These are phyloP conservation scores for Tetraodon nigroviridis DNA, from an alignment of 2,113 vertebrate species.

Conservation along the genomic window DNA sequence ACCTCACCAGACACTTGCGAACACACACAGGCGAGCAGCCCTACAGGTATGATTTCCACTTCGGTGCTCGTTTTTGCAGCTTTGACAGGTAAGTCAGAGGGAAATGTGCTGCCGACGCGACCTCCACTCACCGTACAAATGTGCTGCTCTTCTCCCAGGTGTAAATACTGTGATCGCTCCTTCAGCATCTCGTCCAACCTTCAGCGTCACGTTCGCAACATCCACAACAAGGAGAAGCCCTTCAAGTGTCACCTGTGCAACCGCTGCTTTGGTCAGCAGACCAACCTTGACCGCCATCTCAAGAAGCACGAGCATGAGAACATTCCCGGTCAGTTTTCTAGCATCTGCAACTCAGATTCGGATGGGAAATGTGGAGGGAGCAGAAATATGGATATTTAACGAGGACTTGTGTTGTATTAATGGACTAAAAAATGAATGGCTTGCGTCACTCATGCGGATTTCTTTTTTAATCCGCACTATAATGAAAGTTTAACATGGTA, in stretches of 20 bases:
- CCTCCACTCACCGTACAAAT: neutral
- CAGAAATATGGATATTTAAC: conserved; percentile 14
- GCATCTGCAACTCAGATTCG: conserved; percentile 4
- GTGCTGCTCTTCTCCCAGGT: conserved; percentile 76
- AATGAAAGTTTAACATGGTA: conserved; percentile 22
- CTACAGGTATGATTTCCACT: conserved; percentile 80
- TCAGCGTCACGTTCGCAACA: conserved; percentile 97
- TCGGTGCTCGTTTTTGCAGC: neutral
- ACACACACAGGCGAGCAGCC: conserved; percentile 98
- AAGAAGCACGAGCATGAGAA: conserved; percentile 98
- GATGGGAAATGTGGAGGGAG: conserved; percentile 7
- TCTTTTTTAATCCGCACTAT: conserved; percentile 14
- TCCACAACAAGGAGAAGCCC: conserved; percentile 99
- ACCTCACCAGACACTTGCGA: conserved; percentile 96
- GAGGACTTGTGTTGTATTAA: conserved; percentile 11
- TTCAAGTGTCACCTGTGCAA: conserved; percentile 99
- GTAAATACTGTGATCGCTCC: conserved; percentile 99
- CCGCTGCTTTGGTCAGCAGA: conserved; percentile 98
- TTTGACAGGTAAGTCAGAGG: neutral
- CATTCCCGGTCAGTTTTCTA: conserved; percentile 81
- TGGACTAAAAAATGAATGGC: conserved; percentile 24
- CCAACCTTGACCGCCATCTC: conserved; percentile 95
- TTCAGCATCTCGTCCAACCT: conserved; percentile 99
- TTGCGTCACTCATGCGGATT: conserved; percentile 19
- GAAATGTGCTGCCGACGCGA: neutral